Evolutionary conservation across 2,113 vertebrate genomes (phyloP).

Genomic region (Nannospalax galili): DNA sequence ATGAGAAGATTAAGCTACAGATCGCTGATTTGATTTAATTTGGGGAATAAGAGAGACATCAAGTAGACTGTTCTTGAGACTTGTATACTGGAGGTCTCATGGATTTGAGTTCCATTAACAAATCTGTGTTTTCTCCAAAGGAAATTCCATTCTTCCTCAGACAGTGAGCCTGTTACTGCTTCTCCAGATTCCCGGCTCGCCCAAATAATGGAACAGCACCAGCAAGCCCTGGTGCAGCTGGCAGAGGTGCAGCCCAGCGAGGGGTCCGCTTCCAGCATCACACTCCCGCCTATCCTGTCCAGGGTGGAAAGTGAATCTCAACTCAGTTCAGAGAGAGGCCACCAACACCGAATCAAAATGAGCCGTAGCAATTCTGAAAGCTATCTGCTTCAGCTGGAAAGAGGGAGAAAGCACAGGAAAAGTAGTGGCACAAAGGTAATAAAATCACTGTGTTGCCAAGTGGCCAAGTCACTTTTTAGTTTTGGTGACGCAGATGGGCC

Average conservation of each 20-base stretch:
- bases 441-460: neutral
- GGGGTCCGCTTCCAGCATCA: slow-evolving; percentile 43
- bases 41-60: neutral
- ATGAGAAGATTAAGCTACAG: neutral
- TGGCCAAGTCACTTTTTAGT: neutral
- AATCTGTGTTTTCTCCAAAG: slow-evolving; percentile 46
- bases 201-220: slow-evolving; percentile 52
- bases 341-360: slow-evolving; percentile 51
- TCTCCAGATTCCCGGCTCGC: slow-evolving; percentile 55
- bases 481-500: neutral
- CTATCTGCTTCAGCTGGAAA: slow-evolving; percentile 86
- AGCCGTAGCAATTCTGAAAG: slow-evolving; percentile 85
- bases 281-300: slow-evolving; percentile 85
- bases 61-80: neutral
- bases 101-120: neutral
- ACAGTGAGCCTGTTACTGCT: slow-evolving; percentile 25
- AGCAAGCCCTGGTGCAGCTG: slow-evolving; percentile 42
- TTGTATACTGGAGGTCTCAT: neutral
- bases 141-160: slow-evolving; percentile 54
- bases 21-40: neutral
- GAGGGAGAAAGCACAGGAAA: slow-evolving; percentile 81
- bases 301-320: slow-evolving; percentile 66
- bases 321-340: slow-evolving; percentile 26
- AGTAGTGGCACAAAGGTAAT: slow-evolving; percentile 87
- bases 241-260: slow-evolving; percentile 61